These are phyloP conservation scores for Drosophila arawakana DNA, from an alignment of 1,140 invertebrate genomes.

Conservation along the genomic window DNA sequence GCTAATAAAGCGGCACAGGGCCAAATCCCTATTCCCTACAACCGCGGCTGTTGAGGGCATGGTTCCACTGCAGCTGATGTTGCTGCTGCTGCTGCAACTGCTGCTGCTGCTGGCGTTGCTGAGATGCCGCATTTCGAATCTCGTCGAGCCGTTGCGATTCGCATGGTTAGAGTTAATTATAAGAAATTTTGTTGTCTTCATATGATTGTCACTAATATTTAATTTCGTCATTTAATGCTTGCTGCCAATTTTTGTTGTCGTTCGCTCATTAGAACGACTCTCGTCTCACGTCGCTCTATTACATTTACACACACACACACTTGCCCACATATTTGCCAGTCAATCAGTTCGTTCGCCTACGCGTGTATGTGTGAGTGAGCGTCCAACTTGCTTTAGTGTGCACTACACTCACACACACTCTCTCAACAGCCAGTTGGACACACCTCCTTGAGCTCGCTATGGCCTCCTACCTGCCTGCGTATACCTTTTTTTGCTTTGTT, in stretches of 20 bases:
- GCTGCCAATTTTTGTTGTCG: constrained; percentile 78
- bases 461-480: constrained; percentile 58
- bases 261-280: constrained; percentile 69
- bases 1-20: constrained; percentile 73
- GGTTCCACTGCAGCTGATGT: constrained; percentile 12
- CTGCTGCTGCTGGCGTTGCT: constrained; percentile 25
- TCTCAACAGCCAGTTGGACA: constrained; percentile 57
- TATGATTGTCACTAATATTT: constrained; percentile 77
- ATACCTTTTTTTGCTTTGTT: constrained; percentile 63
- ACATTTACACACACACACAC: constrained; percentile 1
- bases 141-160: constrained; percentile 72
- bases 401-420: constrained; percentile 16
- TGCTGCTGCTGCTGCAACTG: constrained; percentile 1
- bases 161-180: constrained; percentile 84
- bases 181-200: constrained; percentile 75
- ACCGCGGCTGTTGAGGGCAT: constrained; percentile 5
- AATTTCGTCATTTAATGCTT: constrained; percentile 74
- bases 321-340: neutral
- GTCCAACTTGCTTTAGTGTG: constrained; percentile 26
- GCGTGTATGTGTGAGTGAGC: constrained; percentile 16
- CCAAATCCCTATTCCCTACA: constrained; percentile 41
- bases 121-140: constrained; percentile 65
- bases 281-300: constrained; percentile 33
- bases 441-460: constrained; percentile 66
- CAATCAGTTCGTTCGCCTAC: neutral